Base-by-base conservation (phyloP, 2,113 vertebrate species). In the Pampusana beccarii region DNA sequence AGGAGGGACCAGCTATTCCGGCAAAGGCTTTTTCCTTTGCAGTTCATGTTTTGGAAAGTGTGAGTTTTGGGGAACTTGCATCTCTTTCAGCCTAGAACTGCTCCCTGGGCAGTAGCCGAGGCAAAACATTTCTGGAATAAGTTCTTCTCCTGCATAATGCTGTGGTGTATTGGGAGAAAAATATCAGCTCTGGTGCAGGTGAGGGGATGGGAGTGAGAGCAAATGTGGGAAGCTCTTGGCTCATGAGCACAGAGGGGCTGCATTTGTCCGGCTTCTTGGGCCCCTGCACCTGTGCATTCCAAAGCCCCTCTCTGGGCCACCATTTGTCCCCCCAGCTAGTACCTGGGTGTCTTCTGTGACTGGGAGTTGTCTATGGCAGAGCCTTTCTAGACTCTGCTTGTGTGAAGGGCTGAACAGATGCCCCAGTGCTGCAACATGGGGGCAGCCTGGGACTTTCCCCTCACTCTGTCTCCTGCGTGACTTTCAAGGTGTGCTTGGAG, bases 21-120 rank as follows among this genome's bases (percentile, higher is more conserved):
- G 93, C 82, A 97, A 97, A 94, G 26, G 82, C 93, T 95, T 79
- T 46, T 88, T 91, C 21, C 36, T 80, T 71, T 25, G 29, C 33
- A 33, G 31, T 70, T 91, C 44, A 38, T 66, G 61, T 56, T 88
- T 86, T 80, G 64, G 80, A 73, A 92, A 93, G 83, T 81, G 57
- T 66, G 69, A 44, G 24, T 50, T 95, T 90, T 92, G 87, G 81
- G 87, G 79, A 96, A 90, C 26, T 93, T 86, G n/a, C 2, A 0
- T 90, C n/a, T 92, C 17, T 81, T 42, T 64, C 9, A 34, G 29
- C 51, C 40, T 36, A 72, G 56, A 75, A 42, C 28, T 44, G 36
- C 34, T 92, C 67, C 94, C 90, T 84, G 61, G 77, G 62, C 20
- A 84, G 69, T 36, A 79, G 51, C 13, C 74, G 34, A 70, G 33